These are phyloP conservation scores for Gallinago nigripennis DNA, from an alignment of 2,797 vertebrate genomes.

Conservation along the genomic window DNA sequence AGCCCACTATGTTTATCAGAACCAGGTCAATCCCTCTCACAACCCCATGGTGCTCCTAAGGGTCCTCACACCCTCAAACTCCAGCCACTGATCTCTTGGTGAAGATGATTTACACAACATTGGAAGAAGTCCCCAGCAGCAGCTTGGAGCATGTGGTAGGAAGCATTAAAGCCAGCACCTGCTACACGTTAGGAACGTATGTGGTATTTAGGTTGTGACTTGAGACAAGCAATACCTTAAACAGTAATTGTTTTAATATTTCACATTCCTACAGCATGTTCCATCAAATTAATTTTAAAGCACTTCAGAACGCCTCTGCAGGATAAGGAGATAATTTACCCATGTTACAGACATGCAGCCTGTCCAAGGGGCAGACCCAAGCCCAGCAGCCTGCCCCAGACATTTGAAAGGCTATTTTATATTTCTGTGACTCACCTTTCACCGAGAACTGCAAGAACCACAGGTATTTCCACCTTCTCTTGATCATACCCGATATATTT, in stretches of 20 bases:
- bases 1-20: neutral
- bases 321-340: neutral
- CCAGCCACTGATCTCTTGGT: neutral
- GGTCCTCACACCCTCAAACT: neutral
- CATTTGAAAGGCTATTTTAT: neutral
- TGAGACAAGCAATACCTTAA: neutral
- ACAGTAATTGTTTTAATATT: neutral
- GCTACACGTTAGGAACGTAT: fast-evolving
- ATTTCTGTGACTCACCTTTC: neutral
- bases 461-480: neutral
- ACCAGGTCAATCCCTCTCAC: neutral
- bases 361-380: neutral
- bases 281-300: neutral
- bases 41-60: fast-evolving
- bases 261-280: neutral
- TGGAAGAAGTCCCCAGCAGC: neutral
- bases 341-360: neutral
- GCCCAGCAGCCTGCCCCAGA: neutral
- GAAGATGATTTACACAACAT: fast-evolving
- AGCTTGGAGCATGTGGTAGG: fast-evolving
- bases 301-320: neutral
- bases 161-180: neutral
- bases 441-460: neutral
- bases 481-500: neutral
- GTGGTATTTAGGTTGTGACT: neutral